A percentile compares a stretch with the other conserved stretches of the same genome.
These are phyloP conservation scores for Periparus ater DNA, from an alignment of 2,797 vertebrate genomes.

Conservation along the genomic window DNA sequence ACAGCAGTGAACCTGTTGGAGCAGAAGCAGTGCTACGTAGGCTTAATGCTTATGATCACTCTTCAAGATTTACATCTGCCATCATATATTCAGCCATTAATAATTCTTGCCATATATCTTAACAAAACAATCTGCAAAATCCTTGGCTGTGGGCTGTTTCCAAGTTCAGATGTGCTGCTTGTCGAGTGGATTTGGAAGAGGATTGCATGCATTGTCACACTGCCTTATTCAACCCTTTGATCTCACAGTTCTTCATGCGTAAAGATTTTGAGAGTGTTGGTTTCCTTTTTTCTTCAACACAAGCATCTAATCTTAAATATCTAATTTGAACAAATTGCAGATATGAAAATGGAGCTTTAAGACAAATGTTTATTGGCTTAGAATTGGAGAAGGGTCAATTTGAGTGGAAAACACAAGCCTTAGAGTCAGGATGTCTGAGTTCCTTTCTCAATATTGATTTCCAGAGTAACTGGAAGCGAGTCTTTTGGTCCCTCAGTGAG, in stretches of 20 bases:
- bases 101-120: not conserved
- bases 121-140: slow-evolving; percentile 13
- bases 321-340: not conserved
- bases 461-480: not conserved
- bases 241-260: not conserved
- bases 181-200: not conserved
- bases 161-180: not conserved
- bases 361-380: not conserved
- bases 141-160: not conserved
- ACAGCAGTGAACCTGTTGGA: not conserved
- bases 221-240: not conserved
- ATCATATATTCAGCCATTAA: not conserved
- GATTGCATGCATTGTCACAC: not conserved
- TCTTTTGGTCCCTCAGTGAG: not conserved
- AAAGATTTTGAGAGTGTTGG: not conserved
- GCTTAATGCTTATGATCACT: slow-evolving; percentile 6
- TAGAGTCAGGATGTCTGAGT: not conserved
- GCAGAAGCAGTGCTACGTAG: not conserved
- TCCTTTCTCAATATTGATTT: not conserved
- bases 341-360: not conserved
- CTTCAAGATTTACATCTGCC: not conserved
- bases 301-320: not conserved
- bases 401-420: not conserved
- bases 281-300: not conserved
- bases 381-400: not conserved